These are phyloP conservation scores for Tupaia chinensis DNA, from an alignment of 2,113 vertebrate genomes.

Conservation along the genomic window DNA sequence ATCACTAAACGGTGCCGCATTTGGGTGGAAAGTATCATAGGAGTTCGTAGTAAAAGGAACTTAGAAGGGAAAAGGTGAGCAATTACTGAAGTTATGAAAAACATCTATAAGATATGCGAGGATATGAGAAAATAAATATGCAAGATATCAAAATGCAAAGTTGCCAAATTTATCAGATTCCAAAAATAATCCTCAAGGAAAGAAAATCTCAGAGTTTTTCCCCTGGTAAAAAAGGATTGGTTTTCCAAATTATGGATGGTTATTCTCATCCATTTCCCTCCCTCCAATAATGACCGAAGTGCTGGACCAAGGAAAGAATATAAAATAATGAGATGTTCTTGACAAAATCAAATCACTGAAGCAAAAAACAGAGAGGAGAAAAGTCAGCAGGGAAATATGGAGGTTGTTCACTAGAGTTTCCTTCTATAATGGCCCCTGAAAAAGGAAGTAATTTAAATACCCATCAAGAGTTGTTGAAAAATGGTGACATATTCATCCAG, in stretches of 20 bases:
- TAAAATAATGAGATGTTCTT: constrained; percentile 31
- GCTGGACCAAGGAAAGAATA: not conserved
- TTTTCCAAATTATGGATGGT: constrained; percentile 14
- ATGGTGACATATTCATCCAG: not conserved
- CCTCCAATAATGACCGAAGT: not conserved
- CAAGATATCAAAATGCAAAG: constrained; percentile 61
- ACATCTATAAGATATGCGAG: not conserved
- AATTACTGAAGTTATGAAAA: constrained; percentile 43
- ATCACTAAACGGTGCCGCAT: not conserved
- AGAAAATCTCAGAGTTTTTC: constrained; percentile 10
- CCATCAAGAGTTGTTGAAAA: not conserved
- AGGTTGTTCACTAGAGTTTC: not conserved
- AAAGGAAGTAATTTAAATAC: constrained; percentile 3
- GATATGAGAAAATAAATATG: constrained; percentile 43
- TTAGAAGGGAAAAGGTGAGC: not conserved
- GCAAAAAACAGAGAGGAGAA: not conserved
- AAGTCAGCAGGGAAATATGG: not conserved
- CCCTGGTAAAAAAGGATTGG: not conserved
- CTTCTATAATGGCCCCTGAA: constrained; percentile 3
- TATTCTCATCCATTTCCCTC: not conserved
- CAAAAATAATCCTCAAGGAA: constrained; percentile 14
- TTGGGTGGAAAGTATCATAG: not conserved
- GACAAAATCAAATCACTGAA: not conserved
- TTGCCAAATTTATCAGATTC: constrained; percentile 43
- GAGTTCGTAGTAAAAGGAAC: constrained; percentile 33